Conservation (phyloP, 2,888 invertebrate genomes). For the Cephus runcator region DNA sequence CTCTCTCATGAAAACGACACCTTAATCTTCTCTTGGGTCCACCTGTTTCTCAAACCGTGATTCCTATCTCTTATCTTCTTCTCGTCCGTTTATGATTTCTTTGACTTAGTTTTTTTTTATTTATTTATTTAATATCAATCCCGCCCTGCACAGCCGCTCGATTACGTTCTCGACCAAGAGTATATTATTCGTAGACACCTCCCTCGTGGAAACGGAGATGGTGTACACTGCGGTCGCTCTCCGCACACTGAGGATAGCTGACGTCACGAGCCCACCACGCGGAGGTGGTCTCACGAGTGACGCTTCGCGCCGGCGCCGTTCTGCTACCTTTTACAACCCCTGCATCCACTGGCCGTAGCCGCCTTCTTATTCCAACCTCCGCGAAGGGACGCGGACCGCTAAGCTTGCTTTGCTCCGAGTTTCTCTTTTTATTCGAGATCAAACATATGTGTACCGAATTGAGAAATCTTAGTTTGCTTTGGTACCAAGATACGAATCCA, state of each 20-base stretch:
- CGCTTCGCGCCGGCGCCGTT: conserved; percentile 57
- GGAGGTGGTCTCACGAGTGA: conserved; percentile 58
- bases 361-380: conserved; percentile 9
- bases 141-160: not conserved
- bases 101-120: not conserved
- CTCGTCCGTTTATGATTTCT: not conserved
- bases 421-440: not conserved
- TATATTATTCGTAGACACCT: not conserved
- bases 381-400: not conserved
- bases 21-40: not conserved
- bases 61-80: not conserved
- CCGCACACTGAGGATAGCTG: conserved; percentile 63
- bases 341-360: conserved; percentile 25
- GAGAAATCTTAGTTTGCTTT: not conserved
- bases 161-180: not conserved
- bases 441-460: not conserved
- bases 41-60: not conserved
- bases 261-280: conserved; percentile 64
- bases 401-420: not conserved
- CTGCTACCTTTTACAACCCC: conserved; percentile 33
- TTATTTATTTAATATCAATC: not conserved
- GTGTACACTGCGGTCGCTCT: conserved; percentile 63
- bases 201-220: conserved; percentile 38
- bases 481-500: not conserved
- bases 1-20: not conserved